These are phyloP conservation scores for Tachystola acroxantha DNA, from an alignment of 2,888 invertebrate genomes.

Conservation along the genomic window DNA sequence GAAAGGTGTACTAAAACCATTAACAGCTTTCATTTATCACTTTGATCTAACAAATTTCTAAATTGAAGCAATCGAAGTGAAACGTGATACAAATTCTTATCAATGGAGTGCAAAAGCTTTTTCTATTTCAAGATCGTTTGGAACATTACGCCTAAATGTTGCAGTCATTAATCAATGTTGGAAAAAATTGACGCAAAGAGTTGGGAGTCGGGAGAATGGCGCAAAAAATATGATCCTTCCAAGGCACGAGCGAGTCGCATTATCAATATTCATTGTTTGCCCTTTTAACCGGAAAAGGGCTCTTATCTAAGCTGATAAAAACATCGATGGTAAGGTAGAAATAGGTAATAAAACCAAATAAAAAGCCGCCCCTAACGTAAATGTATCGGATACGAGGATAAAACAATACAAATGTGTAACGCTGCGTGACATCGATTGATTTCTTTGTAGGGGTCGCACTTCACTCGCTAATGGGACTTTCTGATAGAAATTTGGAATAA, in stretches of 20 bases:
- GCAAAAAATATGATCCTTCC: constrained; percentile 42
- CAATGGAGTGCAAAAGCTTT: constrained; percentile 32
- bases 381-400: constrained; percentile 27
- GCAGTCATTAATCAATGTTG: constrained; percentile 51
- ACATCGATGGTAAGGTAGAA: neutral
- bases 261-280: constrained; percentile 38
- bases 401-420: constrained; percentile 42
- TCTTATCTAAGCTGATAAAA: constrained; percentile 9
- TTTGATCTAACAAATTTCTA: neutral
- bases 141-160: constrained; percentile 37
- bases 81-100: constrained; percentile 19
- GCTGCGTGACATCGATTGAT: constrained; percentile 49
- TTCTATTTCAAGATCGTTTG: constrained; percentile 30
- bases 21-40: constrained; percentile 17
- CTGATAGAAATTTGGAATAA: constrained; percentile 35
- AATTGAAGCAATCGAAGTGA: constrained; percentile 8
- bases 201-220: constrained; percentile 36
- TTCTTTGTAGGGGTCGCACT: constrained; percentile 39
- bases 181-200: constrained; percentile 47
- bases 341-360: no score
- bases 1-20: constrained; percentile 16
- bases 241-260: constrained; percentile 25
- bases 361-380: constrained; percentile 6
- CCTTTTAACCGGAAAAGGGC: constrained; percentile 3
- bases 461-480: constrained; percentile 33